Evolutionary conservation across 2,888 invertebrate species (phyloP), one percentile per base, ranked within the genome.

Genomic region (Suillia variegata): DNA sequence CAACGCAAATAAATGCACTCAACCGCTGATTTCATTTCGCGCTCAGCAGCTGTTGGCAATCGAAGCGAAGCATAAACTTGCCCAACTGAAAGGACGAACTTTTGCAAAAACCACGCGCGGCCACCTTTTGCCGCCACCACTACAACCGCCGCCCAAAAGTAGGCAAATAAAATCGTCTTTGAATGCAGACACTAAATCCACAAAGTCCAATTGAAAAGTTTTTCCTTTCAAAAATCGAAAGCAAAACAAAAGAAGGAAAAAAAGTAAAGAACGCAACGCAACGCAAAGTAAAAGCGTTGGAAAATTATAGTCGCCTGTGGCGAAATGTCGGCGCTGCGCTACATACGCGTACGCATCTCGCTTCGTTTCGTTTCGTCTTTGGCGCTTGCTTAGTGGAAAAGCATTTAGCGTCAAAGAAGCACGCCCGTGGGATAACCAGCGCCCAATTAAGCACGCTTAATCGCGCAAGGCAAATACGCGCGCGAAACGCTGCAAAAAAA

Each of bases 121-220:
- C 47, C 45, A 26, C 24, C 54, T 54, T 54, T 45, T 45, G 31
- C 54, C 54, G 33, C 54, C 22, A 47, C 17, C 47, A 31, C n/a
- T n/a, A n/a, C n/a, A n/a, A n/a, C n/a, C n/a, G n/a, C n/a, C n/a
- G n/a, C n/a, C 31, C 47, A 47, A 54, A 15, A 45, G 54, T 54
- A 47, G 38, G 54, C 54, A 54, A 54, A 54, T 54, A 54, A 54
- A 54, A 54, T 54, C n/a, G n/a, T n/a, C n/a, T 42, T 33, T 6
- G 42, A 47, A 47, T 20, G 54, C 54, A 54, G 54, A 47, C 54
- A 47, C 22, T 54, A 54, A 54, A 54, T 54, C 54, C 54, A 54
- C 54, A 54, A 54, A 54, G 54, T 54, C 31, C 54, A 54, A 54
- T 54, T 54, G 54, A 54, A 54, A 54, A 54, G 33, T 54, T 54